Percentiles rank a stretch among this genome's conserved stretches.
These are phyloP conservation scores for Cephonodes hylas DNA, from an alignment of 2,888 invertebrate genomes.

Conservation along the genomic window DNA sequence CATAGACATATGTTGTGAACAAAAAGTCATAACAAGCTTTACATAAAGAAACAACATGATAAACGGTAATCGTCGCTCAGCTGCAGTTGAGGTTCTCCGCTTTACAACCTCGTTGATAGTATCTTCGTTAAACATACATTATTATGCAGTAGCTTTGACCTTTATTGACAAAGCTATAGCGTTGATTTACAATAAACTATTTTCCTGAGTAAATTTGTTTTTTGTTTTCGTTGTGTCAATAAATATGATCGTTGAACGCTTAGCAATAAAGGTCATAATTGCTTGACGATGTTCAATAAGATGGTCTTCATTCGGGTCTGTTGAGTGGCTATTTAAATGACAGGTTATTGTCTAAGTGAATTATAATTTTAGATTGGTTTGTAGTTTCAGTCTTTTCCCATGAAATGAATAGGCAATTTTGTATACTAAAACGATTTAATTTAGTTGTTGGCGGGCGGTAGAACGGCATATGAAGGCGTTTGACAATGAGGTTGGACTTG, in stretches of 20 bases:
- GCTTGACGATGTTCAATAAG: background rate
- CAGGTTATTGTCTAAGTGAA: conserved; percentile 5
- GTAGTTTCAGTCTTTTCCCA: conserved; percentile 3
- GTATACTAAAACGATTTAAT: background rate
- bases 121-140: conserved; percentile 30
- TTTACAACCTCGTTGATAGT: conserved; percentile 48
- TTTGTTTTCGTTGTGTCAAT: background rate
- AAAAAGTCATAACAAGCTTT: background rate
- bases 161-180: conserved; percentile 24
- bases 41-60: conserved; percentile 9
- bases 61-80: conserved; percentile 7
- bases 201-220: conserved; percentile 21
- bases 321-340: background rate
- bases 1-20: background rate
- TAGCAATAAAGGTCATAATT: background rate
- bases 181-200: conserved; percentile 24
- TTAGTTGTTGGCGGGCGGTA: background rate
- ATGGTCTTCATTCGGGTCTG: background rate
- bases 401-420: background rate
- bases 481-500: background rate
- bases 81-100: conserved; percentile 36
- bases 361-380: conserved; percentile 7
- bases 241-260: background rate
- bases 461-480: background rate
- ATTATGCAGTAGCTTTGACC: conserved; percentile 15